These are phyloP conservation scores for Anguilla anguilla DNA, from an alignment of 2,797 vertebrate genomes.

Conservation along the genomic window DNA sequence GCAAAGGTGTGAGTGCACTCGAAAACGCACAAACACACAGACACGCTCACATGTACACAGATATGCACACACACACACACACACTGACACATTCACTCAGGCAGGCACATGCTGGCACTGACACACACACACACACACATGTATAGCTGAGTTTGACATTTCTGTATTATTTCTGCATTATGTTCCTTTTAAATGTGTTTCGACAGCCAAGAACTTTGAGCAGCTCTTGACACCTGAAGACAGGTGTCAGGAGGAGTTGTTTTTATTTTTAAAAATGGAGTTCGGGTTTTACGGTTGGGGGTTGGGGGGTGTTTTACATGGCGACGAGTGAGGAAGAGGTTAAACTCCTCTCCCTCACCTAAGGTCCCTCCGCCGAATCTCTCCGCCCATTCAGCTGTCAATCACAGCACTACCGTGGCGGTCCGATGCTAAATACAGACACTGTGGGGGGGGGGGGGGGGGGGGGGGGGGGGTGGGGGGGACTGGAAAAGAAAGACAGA, in stretches of 20 bases:
- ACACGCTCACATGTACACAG: neutral
- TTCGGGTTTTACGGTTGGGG: neutral
- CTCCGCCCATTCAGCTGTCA: conserved; percentile 11
- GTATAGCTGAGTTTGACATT: neutral
- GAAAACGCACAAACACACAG: neutral
- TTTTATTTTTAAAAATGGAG: neutral
- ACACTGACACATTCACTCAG: conserved; percentile 35
- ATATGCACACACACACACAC: neutral
- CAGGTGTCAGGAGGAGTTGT: conserved; percentile 21
- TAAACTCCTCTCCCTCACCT: neutral
- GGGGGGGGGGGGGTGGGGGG: neutral
- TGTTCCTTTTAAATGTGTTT: conserved; percentile 43
- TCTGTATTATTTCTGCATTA: conserved; percentile 39
- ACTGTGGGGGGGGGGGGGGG: neutral
- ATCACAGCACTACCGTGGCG: conserved; percentile 17
- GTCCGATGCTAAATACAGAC: neutral
- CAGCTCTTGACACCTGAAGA: conserved; percentile 43
- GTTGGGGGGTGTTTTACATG: neutral
- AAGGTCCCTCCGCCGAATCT: conserved; percentile 10
- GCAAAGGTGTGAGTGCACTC: neutral
- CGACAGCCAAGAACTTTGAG: conserved; percentile 52
- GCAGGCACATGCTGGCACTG: neutral
- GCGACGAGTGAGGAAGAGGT: neutral
- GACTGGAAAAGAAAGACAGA: no score
- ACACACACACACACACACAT: neutral